These are phyloP conservation scores for Puntigrus tetrazona DNA, from an alignment of 2,113 vertebrate genomes.

Conservation along the genomic window DNA sequence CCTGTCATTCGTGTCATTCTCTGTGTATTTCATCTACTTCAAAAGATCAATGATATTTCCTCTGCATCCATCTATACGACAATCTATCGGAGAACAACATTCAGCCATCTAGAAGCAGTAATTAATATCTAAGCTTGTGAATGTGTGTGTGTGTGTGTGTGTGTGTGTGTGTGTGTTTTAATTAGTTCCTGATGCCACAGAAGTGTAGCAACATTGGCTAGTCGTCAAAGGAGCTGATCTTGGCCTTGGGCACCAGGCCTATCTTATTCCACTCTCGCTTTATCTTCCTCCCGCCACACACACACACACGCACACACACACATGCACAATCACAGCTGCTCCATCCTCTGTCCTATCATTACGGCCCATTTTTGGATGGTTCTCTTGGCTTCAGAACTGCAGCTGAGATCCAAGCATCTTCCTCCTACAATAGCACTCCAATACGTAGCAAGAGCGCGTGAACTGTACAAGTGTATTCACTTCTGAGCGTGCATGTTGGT, in stretches of 20 bases:
- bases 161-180: background rate
- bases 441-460: background rate
- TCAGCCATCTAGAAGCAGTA: constrained; percentile 19
- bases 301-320: background rate
- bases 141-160: background rate
- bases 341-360: constrained; percentile 35
- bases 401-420: constrained; percentile 20
- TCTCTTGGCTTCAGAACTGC: constrained; percentile 21
- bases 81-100: background rate
- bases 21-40: constrained; percentile 7
- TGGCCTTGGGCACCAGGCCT: constrained; percentile 29
- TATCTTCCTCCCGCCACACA: background rate
- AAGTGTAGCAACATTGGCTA: constrained; percentile 28
- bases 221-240: constrained; percentile 26
- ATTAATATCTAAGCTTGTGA: background rate
- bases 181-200: constrained; percentile 18
- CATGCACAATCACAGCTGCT: constrained; percentile 15
- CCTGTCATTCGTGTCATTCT: background rate
- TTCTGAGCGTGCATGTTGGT: background rate
- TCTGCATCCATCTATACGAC: constrained; percentile 11
- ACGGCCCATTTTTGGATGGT: constrained; percentile 34
- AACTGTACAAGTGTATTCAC: background rate
- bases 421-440: constrained; percentile 22
- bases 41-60: constrained; percentile 15
- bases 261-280: constrained; percentile 30